Percentiles rank a stretch among this genome's conserved stretches.
Conservation (phyloP, 2,113 vertebrate species). For the Peromyscus polionotus region DNA sequence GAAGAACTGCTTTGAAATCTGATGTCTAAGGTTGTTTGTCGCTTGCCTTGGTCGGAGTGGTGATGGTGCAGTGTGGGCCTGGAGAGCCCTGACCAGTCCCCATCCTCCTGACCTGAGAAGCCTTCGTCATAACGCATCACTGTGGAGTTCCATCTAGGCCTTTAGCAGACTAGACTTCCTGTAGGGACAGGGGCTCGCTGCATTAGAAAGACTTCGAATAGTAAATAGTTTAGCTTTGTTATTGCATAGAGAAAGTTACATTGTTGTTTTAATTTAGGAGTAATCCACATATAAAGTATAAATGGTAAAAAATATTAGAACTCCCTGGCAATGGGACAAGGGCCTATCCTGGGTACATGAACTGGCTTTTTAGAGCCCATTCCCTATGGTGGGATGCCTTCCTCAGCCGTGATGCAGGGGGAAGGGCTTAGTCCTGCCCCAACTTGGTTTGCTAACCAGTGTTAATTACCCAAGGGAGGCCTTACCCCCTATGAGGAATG, state of each 20-base stretch:
- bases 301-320: conserved; percentile 1
- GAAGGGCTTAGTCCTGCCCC: no score
- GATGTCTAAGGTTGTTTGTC: background rate
- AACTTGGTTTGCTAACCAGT: no score
- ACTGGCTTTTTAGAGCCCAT: no score
- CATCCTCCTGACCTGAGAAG: background rate
- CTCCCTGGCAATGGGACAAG: no score
- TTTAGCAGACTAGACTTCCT: background rate
- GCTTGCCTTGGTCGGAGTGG: background rate
- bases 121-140: background rate
- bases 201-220: background rate
- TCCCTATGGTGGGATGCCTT: no score
- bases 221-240: conserved; percentile 28
- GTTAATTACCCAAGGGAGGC: no score
- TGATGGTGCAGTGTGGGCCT: background rate
- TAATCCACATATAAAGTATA: background rate
- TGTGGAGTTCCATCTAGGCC: background rate
- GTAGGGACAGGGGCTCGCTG: background rate
- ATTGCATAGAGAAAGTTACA: conserved; percentile 18
- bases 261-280: background rate
- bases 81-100: background rate
- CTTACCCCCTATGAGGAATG: no score
- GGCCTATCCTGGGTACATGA: no score
- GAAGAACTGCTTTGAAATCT: background rate
- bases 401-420: no score